Evolutionary conservation across 2,113 vertebrate species (phyloP).

Genomic region (Patagioenas fasciata): DNA sequence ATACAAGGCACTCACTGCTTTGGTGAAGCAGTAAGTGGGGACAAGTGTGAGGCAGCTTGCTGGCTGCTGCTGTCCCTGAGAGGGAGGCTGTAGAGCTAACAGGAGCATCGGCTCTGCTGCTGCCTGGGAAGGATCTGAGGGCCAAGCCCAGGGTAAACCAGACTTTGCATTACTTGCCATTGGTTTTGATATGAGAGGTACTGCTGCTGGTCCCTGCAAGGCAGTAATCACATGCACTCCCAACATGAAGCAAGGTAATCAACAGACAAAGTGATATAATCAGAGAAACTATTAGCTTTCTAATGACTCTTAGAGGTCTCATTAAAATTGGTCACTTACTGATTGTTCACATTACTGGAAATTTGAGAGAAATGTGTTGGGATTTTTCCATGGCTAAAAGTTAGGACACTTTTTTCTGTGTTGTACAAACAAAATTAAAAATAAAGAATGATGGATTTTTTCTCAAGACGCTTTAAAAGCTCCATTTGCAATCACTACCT

Average conservation of each 20-base stretch:
- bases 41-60: not conserved
- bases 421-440: slow-evolving; percentile 8
- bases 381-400: slow-evolving; percentile 7
- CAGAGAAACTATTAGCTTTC: slow-evolving; percentile 44
- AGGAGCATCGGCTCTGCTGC: not conserved
- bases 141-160: not conserved
- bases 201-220: not conserved
- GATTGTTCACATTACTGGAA: slow-evolving; percentile 24
- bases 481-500: not conserved
- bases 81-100: not conserved
- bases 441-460: not conserved
- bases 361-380: not conserved
- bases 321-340: slow-evolving; percentile 30
- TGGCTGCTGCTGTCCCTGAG: not conserved
- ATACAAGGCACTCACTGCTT: not conserved
- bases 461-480: not conserved
- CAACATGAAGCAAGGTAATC: slow-evolving; percentile 2
- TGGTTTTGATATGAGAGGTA: not conserved
- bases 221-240: not conserved
- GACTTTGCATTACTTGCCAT: not conserved
- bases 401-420: not conserved
- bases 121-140: not conserved
- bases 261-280: slow-evolving; percentile 8
- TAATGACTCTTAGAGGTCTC: slow-evolving; percentile 35
- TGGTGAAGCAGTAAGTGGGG: accelerated